Evolutionary conservation across 35 echinoderm and acorn worm species (phyloP).

Genomic region (Patiria miniata): DNA sequence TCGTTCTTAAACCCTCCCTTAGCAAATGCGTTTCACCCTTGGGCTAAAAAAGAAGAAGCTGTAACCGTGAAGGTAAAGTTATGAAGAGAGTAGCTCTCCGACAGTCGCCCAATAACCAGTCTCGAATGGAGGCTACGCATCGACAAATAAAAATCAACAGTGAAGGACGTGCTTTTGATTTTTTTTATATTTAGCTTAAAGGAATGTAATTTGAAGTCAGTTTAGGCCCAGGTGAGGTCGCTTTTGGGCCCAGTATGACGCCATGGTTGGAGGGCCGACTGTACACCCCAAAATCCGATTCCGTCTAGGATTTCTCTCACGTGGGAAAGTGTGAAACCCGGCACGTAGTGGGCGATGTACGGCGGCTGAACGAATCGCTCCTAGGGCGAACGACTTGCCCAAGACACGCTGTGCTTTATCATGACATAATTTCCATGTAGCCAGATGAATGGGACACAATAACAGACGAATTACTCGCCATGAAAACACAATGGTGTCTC

Average conservation of each 20-base stretch:
- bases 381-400: background rate
- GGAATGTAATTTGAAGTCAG: slow-evolving; percentile 21
- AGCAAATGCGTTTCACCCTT: no score
- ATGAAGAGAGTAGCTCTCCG: no score
- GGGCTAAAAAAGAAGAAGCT: no score
- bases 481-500: background rate
- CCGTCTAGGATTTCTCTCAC: background rate
- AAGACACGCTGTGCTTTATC: background rate
- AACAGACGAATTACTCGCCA: slow-evolving; percentile 10
- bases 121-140: no score
- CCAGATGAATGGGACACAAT: slow-evolving; percentile 13
- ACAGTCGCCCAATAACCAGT: no score
- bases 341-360: background rate
- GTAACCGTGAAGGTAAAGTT: no score
- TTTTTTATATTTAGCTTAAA: background rate
- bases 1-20: no score
- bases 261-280: slow-evolving; percentile 7
- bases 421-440: slow-evolving; percentile 34
- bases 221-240: slow-evolving; percentile 11
- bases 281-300: slow-evolving; percentile 7
- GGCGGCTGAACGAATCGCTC: background rate
- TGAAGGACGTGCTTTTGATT: no score
- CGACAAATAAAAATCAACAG: no score
- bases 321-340: background rate
- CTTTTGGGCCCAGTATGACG: slow-evolving; percentile 18